Percentiles rank a stretch among this genome's conserved stretches.
These are phyloP conservation scores for Corythornis madagascariensis DNA, from an alignment of 2,113 vertebrate genomes.

Conservation along the genomic window DNA sequence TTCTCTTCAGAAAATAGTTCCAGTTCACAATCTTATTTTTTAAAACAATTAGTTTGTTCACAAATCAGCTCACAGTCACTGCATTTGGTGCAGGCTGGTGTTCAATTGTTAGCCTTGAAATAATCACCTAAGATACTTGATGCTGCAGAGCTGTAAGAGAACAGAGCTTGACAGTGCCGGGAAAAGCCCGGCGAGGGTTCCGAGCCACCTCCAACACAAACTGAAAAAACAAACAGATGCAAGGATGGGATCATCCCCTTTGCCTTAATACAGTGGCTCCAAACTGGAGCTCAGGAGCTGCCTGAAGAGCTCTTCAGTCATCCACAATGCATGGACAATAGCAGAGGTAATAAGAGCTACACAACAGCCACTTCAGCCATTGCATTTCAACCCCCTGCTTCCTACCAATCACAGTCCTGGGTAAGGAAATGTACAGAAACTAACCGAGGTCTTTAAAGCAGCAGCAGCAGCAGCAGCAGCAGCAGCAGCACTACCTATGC, in stretches of 20 bases:
- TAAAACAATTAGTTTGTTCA: neutral
- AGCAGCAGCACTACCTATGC: neutral
- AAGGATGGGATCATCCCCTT: neutral
- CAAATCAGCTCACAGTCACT: neutral
- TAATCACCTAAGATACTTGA: neutral
- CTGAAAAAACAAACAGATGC: neutral
- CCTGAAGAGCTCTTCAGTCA: neutral
- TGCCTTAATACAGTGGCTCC: neutral
- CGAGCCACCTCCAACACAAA: neutral
- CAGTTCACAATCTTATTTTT: neutral
- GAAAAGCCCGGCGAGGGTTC: neutral
- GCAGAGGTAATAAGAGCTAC: neutral
- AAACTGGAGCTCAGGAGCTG: neutral
- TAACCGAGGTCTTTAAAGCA: neutral
- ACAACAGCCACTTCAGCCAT: neutral
- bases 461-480: neutral
- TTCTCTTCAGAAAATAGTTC: neutral
- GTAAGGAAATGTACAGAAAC: neutral
- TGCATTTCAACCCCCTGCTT: neutral
- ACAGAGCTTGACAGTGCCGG: neutral
- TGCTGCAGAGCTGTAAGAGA: neutral
- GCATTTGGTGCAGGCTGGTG: neutral
- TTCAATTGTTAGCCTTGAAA: neutral
- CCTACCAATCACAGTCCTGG: neutral
- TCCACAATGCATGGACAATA: neutral